These are phyloP conservation scores for Betta splendens DNA, from an alignment of 2,797 vertebrate species.

Conservation along the genomic window DNA sequence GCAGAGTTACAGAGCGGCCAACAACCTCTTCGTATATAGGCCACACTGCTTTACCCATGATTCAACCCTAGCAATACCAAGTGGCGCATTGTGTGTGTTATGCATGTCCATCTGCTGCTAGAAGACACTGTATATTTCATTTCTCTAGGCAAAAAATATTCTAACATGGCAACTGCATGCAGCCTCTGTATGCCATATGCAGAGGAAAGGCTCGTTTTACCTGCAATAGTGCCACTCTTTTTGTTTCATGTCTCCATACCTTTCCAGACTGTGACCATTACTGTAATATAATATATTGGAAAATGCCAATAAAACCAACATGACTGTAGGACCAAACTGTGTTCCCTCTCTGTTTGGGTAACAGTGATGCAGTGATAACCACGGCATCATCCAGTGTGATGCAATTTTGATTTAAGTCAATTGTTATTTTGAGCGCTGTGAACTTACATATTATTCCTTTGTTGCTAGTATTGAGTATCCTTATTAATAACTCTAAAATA, in stretches of 20 bases:
- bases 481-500: too few species aligned
- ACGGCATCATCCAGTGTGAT: background rate
- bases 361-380: background rate
- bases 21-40: constrained; percentile 22
- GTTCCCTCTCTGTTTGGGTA: constrained; percentile 28
- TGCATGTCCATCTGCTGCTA: constrained; percentile 88
- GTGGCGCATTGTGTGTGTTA: constrained; percentile 83
- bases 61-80: constrained; percentile 86
- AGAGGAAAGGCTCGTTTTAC: constrained; percentile 84
- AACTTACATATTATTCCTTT: background rate
- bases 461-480: background rate
- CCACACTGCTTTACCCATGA: constrained; percentile 75
- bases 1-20: constrained; percentile 58
- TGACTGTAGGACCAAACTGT: constrained; percentile 64
- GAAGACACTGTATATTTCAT: constrained; percentile 82
- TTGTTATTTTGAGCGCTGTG: background rate
- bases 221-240: constrained; percentile 91
- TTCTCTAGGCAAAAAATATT: constrained; percentile 76
- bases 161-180: constrained; percentile 89
- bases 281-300: constrained; percentile 77
- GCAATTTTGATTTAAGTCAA: background rate
- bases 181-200: constrained; percentile 86
- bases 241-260: constrained; percentile 82
- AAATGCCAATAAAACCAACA: constrained; percentile 81
- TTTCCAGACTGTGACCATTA: constrained; percentile 78